Evolutionary conservation across 2,797 vertebrate genomes (phyloP).

Genomic region (Lithobates pipiens): DNA sequence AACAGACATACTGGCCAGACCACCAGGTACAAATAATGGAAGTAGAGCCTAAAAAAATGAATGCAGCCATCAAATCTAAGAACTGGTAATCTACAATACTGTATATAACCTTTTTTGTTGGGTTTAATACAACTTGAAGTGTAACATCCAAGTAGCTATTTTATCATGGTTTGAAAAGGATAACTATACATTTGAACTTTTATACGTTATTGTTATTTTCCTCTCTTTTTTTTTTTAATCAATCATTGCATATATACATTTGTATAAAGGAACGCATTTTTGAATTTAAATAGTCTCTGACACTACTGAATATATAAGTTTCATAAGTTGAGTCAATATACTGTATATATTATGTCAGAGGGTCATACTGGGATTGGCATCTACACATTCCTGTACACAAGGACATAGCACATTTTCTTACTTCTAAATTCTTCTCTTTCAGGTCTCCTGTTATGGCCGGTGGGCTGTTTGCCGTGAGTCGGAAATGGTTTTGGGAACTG

Average conservation of each 20-base stretch:
- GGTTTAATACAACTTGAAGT: too few species aligned
- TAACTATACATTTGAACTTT: background rate
- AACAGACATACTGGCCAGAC: too few species aligned
- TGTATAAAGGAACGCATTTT: background rate
- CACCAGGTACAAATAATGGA: too few species aligned
- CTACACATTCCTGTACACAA: background rate
- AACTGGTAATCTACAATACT: too few species aligned
- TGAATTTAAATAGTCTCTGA: background rate
- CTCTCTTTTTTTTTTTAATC: too few species aligned
- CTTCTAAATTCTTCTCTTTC: slow-evolving; percentile 55
- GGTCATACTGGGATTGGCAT: background rate
- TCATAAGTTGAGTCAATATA: background rate
- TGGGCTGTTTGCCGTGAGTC: slow-evolving; percentile 86
- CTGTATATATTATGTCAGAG: background rate
- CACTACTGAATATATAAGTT: background rate
- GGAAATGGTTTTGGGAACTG: slow-evolving; percentile 88
- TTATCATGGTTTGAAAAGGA: background rate
- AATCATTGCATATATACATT: too few species aligned
- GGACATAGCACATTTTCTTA: background rate
- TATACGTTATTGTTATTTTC: background rate
- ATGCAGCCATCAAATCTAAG: too few species aligned
- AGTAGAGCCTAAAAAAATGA: too few species aligned
- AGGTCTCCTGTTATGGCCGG: slow-evolving; percentile 92
- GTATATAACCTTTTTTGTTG: too few species aligned
- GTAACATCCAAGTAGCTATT: background rate